Evolutionary conservation across 2,113 vertebrate species (phyloP), one percentile per base, ranked within the genome.

Genomic region (Lepisosteus oculatus): DNA sequence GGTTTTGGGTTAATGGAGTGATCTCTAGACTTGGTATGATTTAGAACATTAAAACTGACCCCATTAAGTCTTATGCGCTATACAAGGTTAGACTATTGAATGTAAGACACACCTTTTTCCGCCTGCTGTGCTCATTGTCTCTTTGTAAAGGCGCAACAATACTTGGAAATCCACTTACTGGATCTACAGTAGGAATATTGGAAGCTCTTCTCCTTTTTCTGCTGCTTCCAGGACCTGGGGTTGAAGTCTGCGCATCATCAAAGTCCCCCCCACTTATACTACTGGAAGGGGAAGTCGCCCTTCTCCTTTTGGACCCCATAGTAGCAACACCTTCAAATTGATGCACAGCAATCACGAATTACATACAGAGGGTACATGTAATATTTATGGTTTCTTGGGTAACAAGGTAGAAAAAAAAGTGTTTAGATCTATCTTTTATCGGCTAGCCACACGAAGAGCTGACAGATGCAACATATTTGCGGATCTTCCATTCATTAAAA

Each of bases 291-390:
- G 97, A 99, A 8, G 96, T 97, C 43, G 97, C 93, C 87, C 96
- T 93, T 92, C 95, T 94, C 85, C 97, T 92, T 91, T 99, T 99
- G 82, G 97, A 97, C 87, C 95, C 96, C 97, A 99, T 97, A 83
- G 86, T 85, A 86, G 84, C 81, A 47, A 72, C 70, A 78, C 80
- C 80, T 68, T 64, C 65, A 64, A 74, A 65, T 73, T 80, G 62
- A 66, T 67, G 62, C 29, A 65, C 13, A 65, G 42, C n/a, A 14
- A 3, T n/a, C 5, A 13, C 14, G 13, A 29, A 29, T 29, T 59
- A 15, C 29, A 65, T 42, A 9, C 62, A 65, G 17, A 65, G 3
- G 29, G 8, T 65, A 65, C 62, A 29, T 7, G 6, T 2, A 29
- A 29, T 29, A 29, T 29, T 29, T 29, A 29, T 29, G 29, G 29